Evolutionary conservation across 1,140 invertebrate genomes (phyloP).

Genomic region (Yoshiicerus persimilis): DNA sequence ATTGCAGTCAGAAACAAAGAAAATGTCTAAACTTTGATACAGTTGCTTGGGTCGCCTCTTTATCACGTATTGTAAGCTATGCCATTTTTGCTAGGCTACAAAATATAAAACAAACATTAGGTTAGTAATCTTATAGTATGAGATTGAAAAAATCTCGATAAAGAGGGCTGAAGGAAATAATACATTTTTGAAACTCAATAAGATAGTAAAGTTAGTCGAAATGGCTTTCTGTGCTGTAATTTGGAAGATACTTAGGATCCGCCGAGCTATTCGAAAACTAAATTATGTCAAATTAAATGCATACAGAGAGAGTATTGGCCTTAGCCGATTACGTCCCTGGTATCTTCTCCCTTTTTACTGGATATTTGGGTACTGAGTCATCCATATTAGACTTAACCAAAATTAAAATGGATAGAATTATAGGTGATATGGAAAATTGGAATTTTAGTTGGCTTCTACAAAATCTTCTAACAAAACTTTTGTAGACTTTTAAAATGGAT

Average conservation of each 20-base stretch:
- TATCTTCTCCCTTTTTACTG: background rate
- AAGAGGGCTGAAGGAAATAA: background rate
- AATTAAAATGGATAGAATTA: too few relatives aligned
- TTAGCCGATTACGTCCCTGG: slow-evolving; percentile 6
- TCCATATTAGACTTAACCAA: too few relatives aligned
- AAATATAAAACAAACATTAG: too few relatives aligned
- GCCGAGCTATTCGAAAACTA: background rate
- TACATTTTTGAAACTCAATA: background rate
- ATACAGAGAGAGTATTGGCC: slow-evolving; percentile 36
- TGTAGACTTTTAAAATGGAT: background rate
- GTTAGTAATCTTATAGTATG: too few relatives aligned
- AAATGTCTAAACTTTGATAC: too few relatives aligned
- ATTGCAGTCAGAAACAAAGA: too few relatives aligned
- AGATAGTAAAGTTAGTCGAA: background rate
- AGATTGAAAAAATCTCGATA: too few relatives aligned
- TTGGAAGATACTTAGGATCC: slow-evolving; percentile 24
- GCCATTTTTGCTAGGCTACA: too few relatives aligned
- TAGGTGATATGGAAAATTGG: background rate
- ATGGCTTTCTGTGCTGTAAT: background rate
- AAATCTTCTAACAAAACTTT: background rate
- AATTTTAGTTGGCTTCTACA: background rate
- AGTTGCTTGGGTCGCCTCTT: too few relatives aligned
- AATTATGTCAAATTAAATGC: slow-evolving; percentile 41
- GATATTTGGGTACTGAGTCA: background rate
- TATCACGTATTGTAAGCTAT: too few relatives aligned